These are phyloP conservation scores for Halichoeres trimaculatus DNA, from an alignment of 2,113 vertebrate species.

Conservation along the genomic window DNA sequence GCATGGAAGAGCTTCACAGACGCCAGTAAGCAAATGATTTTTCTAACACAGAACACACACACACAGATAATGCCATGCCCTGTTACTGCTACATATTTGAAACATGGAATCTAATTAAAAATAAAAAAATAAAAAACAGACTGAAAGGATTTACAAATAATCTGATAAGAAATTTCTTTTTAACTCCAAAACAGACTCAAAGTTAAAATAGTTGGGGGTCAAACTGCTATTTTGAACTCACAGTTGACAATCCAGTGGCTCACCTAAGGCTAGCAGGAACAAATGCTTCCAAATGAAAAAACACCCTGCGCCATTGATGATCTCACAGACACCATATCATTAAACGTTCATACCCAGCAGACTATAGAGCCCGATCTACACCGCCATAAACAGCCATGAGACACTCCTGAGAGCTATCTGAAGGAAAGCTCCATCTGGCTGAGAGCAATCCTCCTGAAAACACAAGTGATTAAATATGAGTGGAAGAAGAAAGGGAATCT, in stretches of 20 bases:
- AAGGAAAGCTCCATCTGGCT: conserved; percentile 19
- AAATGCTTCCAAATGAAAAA: conserved; percentile 34
- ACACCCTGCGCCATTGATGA: conserved; percentile 37
- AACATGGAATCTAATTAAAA: conserved; percentile 29
- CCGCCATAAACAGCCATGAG: conserved; percentile 63
- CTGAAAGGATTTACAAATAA: conserved; percentile 15
- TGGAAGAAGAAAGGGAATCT: background rate
- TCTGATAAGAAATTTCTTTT: background rate
- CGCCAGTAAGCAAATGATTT: conserved; percentile 53
- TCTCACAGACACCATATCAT: conserved; percentile 60
- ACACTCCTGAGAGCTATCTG: conserved; percentile 24
- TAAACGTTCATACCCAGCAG: conserved; percentile 48
- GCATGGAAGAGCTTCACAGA: conserved; percentile 34
- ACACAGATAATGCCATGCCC: conserved; percentile 21
- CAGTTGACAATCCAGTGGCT: background rate
- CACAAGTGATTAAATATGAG: conserved; percentile 39
- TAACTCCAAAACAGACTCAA: background rate
- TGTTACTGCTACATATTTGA: conserved; percentile 22
- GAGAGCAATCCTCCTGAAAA: conserved; percentile 33
- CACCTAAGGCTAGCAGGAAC: background rate
- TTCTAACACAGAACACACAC: conserved; percentile 41
- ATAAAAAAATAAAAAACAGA: too few species aligned
- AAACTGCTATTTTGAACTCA: background rate
- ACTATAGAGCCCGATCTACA: conserved; percentile 32
- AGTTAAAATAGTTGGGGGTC: background rate